Evolutionary conservation across 2,797 vertebrate species (phyloP).

Genomic region (Acrossocheilus fasciatus): DNA sequence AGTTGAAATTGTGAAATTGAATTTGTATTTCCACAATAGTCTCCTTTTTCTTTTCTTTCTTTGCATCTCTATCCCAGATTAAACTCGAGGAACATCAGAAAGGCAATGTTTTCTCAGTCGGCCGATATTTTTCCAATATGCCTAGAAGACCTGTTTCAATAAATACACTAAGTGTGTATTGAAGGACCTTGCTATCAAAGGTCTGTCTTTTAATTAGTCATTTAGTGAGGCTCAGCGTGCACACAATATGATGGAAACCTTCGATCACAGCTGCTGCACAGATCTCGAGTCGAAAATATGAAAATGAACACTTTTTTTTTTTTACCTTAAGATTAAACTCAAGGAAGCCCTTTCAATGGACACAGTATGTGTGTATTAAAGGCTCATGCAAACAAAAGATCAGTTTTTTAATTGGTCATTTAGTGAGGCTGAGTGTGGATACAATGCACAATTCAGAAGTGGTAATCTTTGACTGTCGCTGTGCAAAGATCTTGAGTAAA

Average conservation of each 20-base stretch:
- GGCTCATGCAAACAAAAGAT: too few relatives aligned
- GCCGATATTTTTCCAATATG: neutral
- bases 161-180: neutral
- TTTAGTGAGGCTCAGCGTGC: neutral
- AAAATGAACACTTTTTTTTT: too few relatives aligned
- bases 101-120: neutral
- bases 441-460: neutral
- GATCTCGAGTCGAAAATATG: too few relatives aligned
- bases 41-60: neutral
- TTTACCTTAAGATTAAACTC: neutral
- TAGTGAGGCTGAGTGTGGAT: neutral
- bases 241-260: neutral
- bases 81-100: neutral
- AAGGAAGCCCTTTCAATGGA: slow-evolving; percentile 16
- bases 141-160: neutral
- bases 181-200: neutral
- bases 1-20: neutral
- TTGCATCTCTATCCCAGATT: neutral
- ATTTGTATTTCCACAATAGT: neutral
- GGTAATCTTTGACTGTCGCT: neutral
- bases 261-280: too few relatives aligned
- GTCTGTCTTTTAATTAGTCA: neutral
- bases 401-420: neutral
- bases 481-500: neutral
- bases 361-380: neutral